Evolutionary conservation across 2,888 invertebrate genomes (phyloP).

Genomic region (Epinotia brunnichana): DNA sequence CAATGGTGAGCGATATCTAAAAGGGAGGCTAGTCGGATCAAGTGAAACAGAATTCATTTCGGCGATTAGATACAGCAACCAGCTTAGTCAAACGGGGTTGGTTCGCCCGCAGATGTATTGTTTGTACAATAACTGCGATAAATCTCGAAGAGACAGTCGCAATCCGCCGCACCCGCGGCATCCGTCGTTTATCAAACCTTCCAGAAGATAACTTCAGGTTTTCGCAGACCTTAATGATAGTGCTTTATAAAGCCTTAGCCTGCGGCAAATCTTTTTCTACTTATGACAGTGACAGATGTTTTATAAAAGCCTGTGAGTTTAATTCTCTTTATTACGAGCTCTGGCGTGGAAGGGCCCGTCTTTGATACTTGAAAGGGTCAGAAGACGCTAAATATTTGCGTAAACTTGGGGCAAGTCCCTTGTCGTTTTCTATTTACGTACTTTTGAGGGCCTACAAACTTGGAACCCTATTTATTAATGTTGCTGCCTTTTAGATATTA

Average conservation of each 20-base stretch:
- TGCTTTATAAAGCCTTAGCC: conserved; percentile 15
- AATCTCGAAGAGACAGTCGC: conserved; percentile 23
- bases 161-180: conserved; percentile 17
- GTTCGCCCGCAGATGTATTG: not conserved
- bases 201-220: conserved; percentile 20
- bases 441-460: conserved; percentile 2
- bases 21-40: conserved; percentile 13
- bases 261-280: conserved; percentile 10
- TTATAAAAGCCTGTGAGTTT: conserved; percentile 15
- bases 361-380: conserved; percentile 43
- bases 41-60: conserved; percentile 35
- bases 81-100: not conserved
- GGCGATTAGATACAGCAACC: conserved; percentile 30
- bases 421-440: conserved; percentile 26
- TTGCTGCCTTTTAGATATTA: conserved; percentile 10
- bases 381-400: conserved; percentile 35
- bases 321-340: not conserved
- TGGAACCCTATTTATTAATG: conserved; percentile 15
- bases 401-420: conserved; percentile 20
- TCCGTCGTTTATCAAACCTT: conserved; percentile 36
- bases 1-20: conserved; percentile 11
- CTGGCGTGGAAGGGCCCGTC: conserved; percentile 15
- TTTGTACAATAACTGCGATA: conserved; percentile 22
- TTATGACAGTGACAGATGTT: conserved; percentile 39
- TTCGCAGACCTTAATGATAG: conserved; percentile 14